Percentiles rank a stretch among this genome's conserved stretches.
Evolutionary conservation across 2,113 vertebrate species (phyloP).

Genomic region (Hydrolagus affinis): DNA sequence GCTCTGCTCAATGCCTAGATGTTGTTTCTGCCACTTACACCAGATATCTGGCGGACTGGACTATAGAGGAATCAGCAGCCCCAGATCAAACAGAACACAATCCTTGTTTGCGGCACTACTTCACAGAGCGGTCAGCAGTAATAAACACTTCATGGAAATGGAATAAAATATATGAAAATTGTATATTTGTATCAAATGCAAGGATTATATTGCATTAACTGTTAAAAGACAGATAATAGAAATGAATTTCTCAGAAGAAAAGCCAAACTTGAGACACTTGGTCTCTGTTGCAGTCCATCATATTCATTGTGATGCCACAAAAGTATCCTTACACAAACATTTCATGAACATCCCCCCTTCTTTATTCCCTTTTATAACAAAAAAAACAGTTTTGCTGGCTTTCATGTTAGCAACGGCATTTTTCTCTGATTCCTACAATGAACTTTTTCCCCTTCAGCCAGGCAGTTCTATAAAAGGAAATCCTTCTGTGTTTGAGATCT

Average conservation of each 20-base stretch:
- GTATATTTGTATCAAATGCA: too few species aligned
- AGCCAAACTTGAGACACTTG: conserved; percentile 30
- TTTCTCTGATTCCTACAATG: neutral
- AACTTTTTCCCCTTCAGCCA: neutral
- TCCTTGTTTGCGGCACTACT: neutral
- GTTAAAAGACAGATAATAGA: conserved; percentile 31
- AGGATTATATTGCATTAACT: conserved; percentile 16
- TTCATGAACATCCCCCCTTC: conserved; percentile 21
- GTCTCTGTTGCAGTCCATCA: conserved; percentile 6
- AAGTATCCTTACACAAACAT: conserved; percentile 25
- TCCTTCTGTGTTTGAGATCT: neutral
- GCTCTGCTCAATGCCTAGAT: neutral
- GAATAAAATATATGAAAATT: conserved; percentile 29
- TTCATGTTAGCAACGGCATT: neutral
- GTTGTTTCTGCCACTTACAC: conserved; percentile 20
- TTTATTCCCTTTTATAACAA: conserved; percentile 14
- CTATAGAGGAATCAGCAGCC: conserved; percentile 13
- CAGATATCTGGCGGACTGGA: conserved; percentile 17
- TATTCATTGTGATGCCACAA: conserved; percentile 13
- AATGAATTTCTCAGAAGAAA: conserved; percentile 22
- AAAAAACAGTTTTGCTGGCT: conserved; percentile 3
- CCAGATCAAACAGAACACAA: conserved; percentile 20
- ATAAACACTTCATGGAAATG: conserved; percentile 26
- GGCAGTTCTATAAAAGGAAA: neutral
- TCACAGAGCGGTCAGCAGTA: conserved; percentile 23